phyloP scores from a whole-genome alignment of 2,888 invertebrate genomes.

The Parasteatoda lunata region DNA sequence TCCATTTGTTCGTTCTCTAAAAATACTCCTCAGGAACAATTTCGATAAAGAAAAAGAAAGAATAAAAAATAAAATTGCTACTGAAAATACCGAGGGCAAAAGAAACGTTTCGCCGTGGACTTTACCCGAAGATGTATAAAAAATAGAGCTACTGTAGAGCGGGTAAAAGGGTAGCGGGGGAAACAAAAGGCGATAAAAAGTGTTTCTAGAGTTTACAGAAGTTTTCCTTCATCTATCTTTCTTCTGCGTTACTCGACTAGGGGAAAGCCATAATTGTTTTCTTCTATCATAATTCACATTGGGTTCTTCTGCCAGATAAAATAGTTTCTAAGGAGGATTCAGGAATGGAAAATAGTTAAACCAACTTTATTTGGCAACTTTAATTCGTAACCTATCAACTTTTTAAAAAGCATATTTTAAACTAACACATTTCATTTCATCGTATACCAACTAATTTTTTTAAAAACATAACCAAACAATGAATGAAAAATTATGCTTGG shows the following conservation, averaged over 20 bases:
- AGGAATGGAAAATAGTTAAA: slow-evolving; percentile 52
- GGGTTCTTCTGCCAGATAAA: slow-evolving; percentile 54
- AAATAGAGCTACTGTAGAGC: slow-evolving; percentile 36
- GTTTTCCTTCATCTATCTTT: slow-evolving; percentile 65
- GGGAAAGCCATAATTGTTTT: slow-evolving; percentile 66
- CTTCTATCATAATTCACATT: slow-evolving; percentile 65
- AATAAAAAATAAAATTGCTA: slow-evolving; percentile 40
- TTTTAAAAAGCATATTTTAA: no score
- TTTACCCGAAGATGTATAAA: slow-evolving; percentile 53
- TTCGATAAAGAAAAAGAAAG: slow-evolving; percentile 50
- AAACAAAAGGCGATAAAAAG: slow-evolving; percentile 63
- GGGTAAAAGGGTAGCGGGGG: slow-evolving; percentile 5
- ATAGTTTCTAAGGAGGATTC: slow-evolving; percentile 26
- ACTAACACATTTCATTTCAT: no score
- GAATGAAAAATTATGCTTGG: no score
- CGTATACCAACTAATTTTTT: no score
- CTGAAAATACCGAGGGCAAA: slow-evolving; percentile 40
- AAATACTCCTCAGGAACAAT: slow-evolving; percentile 65
- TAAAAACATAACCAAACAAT: no score
- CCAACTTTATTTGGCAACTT: slow-evolving; percentile 29
- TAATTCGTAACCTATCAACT: background rate
- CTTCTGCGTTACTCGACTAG: slow-evolving; percentile 18
- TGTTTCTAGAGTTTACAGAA: slow-evolving; percentile 64
- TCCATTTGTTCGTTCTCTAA: slow-evolving; percentile 65
- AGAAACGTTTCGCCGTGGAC: slow-evolving; percentile 62